These are phyloP conservation scores for Empis stercorea DNA, from an alignment of 2,888 invertebrate genomes.

Conservation along the genomic window DNA sequence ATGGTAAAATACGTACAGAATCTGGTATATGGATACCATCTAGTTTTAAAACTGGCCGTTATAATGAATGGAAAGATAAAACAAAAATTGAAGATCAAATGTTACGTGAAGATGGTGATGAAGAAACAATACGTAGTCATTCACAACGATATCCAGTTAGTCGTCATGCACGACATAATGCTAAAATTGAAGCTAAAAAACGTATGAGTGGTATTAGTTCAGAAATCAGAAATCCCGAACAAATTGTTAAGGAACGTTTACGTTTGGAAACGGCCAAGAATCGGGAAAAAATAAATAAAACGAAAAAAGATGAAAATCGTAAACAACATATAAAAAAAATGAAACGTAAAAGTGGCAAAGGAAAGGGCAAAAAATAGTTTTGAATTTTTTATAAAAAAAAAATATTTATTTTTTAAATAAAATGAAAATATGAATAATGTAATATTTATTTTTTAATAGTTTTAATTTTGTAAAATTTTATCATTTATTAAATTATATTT, in stretches of 20 bases:
- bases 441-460: too few species aligned
- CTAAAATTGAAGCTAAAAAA: constrained; percentile 51
- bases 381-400: too few species aligned
- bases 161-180: constrained; percentile 69
- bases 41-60: constrained; percentile 83
- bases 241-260: constrained; percentile 61
- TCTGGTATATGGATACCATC: constrained; percentile 91
- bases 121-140: constrained; percentile 22
- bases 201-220: constrained; percentile 36
- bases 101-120: constrained; percentile 26
- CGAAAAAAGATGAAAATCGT: constrained; percentile 34
- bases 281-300: constrained; percentile 40
- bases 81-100: constrained; percentile 38
- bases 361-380: too few species aligned
- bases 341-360: not conserved
- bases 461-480: too few species aligned
- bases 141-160: constrained; percentile 40
- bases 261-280: constrained; percentile 44
- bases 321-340: constrained; percentile 31
- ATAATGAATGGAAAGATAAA: constrained; percentile 74
- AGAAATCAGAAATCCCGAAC: constrained; percentile 61
- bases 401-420: too few species aligned
- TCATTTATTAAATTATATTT: too few species aligned
- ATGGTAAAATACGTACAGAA: constrained; percentile 83
- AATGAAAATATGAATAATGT: too few species aligned